Evolutionary conservation across 2,113 vertebrate genomes (phyloP).

Genomic region (Cercopithecus mona): DNA sequence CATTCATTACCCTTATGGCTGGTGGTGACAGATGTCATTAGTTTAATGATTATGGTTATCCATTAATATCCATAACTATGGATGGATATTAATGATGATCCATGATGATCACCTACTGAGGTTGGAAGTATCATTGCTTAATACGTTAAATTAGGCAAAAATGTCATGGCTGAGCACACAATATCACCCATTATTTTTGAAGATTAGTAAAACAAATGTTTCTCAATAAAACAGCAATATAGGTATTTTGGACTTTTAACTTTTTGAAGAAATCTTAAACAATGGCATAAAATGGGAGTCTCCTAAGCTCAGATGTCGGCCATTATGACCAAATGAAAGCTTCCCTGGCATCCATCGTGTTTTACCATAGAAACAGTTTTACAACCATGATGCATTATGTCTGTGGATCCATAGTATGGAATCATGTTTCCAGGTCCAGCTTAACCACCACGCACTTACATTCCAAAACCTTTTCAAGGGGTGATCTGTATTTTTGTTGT

Average conservation of each 20-base stretch:
- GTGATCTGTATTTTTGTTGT: background rate
- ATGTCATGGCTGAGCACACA: constrained; percentile 66
- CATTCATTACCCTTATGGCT: constrained; percentile 67
- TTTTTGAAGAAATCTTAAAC: constrained; percentile 29
- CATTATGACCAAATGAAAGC: background rate
- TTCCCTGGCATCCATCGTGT: background rate
- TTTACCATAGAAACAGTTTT: background rate
- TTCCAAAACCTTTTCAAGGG: background rate
- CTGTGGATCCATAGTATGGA: background rate
- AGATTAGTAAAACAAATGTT: constrained; percentile 65
- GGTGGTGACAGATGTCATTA: constrained; percentile 78
- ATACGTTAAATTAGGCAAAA: constrained; percentile 74
- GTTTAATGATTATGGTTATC: constrained; percentile 77
- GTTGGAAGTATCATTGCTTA: constrained; percentile 60
- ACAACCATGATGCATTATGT: background rate
- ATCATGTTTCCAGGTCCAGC: background rate
- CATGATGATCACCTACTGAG: constrained; percentile 73
- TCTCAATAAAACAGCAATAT: constrained; percentile 38
- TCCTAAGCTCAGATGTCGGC: background rate
- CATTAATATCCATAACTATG: constrained; percentile 76
- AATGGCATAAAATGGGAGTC: background rate
- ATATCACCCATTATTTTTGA: constrained; percentile 61
- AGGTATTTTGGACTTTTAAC: background rate
- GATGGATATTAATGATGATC: too few species aligned
- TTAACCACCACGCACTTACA: background rate